Base-by-base conservation (phyloP, 64 coral and sea anemone species). In the Acropora tenuis region DNA sequence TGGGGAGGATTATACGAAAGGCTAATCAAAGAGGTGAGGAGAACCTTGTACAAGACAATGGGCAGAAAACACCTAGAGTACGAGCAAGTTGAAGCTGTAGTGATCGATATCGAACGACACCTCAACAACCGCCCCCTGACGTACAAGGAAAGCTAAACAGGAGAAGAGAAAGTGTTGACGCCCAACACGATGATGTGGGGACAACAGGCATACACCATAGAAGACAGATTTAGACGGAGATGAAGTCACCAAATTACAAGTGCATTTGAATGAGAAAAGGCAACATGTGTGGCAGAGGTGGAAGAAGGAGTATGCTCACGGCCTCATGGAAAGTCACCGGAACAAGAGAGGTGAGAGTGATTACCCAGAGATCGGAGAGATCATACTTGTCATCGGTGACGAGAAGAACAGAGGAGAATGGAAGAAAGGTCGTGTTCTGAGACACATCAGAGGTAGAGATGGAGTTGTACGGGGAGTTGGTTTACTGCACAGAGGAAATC, bases 1-100 rank as follows among this genome's bases (percentile, higher is more conserved):
- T n/a, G n/a, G n/a, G n/a, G n/a, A n/a, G n/a, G n/a, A n/a, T n/a
- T n/a, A n/a, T n/a, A n/a, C n/a, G n/a, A n/a, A n/a, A n/a, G n/a
- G n/a, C n/a, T n/a, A n/a, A n/a, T n/a, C n/a, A n/a, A n/a, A n/a
- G n/a, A n/a, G n/a, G n/a, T n/a, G n/a, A n/a, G n/a, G n/a, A n/a
- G n/a, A 72, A 95, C 94, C 2, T 60, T 95, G 53, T 95, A 95
- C 89, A 95, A 95, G 59, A 95, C 89, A 71, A 83, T 95, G 71
- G 85, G 85, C 10, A 95, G 78, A 86, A 44, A 84, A 69, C 72
- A 55, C 61, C 57, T 95, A 59, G 6, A 50, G 43, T 88, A 69
- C 73, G 67, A 72, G 41, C 90, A 96, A 55, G 9, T 96, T 67
- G 87, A 77, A 77, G 80, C 77, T 18, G 75, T 96, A 18, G 87